Evolutionary conservation across 2,888 invertebrate genomes (phyloP).

Genomic region (Sympetrum striolatum): DNA sequence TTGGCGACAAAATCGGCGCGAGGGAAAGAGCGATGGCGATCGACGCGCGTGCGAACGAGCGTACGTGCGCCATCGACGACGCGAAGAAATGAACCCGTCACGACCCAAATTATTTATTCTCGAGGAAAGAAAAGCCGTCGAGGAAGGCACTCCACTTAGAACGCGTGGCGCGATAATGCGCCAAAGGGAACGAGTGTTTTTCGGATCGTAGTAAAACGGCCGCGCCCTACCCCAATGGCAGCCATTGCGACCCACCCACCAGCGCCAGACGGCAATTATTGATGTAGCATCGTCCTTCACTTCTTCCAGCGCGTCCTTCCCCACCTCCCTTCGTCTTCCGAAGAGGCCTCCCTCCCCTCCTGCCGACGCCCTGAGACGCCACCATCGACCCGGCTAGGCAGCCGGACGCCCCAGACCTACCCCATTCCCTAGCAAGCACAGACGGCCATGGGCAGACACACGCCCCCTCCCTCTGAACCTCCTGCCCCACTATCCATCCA

Average conservation of each 20-base stretch:
- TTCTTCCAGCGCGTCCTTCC: constrained; percentile 38
- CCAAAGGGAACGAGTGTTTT: too few species aligned
- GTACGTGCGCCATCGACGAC: too few species aligned
- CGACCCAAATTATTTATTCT: too few species aligned
- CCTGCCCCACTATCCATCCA: constrained; percentile 23
- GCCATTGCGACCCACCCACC: neutral
- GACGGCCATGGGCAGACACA: constrained; percentile 37
- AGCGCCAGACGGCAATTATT: constrained; percentile 40
- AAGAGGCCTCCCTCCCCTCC: neutral
- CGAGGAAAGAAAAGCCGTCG: too few species aligned
- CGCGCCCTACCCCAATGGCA: constrained; percentile 33
- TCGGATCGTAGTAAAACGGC: neutral
- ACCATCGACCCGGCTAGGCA: constrained; percentile 21
- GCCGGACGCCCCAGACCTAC: constrained; percentile 32
- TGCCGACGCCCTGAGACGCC: neutral
- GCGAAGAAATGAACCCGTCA: too few species aligned
- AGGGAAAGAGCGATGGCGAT: too few species aligned
- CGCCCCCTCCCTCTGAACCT: neutral
- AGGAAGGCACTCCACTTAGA: too few species aligned
- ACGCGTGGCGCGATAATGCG: too few species aligned
- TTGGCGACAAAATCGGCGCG: too few species aligned
- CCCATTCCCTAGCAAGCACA: constrained; percentile 22
- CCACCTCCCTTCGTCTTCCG: neutral
- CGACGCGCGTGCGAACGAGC: too few species aligned
- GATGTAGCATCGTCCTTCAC: constrained; percentile 38